Evolutionary conservation across 2,113 vertebrate species (phyloP), one percentile per base, ranked within the genome.

Genomic region (Jaculus jaculus): DNA sequence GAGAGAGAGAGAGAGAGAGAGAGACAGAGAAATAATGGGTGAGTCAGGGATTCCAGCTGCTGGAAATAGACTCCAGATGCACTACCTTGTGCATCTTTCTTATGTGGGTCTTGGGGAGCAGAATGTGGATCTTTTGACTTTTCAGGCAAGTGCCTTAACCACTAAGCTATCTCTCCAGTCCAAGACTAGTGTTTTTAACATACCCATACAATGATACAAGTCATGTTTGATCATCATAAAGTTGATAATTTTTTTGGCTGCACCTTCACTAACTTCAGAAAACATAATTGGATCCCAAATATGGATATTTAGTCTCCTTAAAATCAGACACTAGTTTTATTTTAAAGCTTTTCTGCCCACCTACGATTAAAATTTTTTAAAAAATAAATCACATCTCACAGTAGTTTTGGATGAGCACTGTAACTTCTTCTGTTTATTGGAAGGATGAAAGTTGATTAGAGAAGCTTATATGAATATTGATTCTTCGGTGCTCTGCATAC

Each of bases 301-400:
- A 87, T 91, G 4, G 66, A 82, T 18, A 93, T 79, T 90, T 54
- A 54, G 54, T 54, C 54, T 54, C 54, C 54, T 54, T 54, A 54
- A 12, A 54, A 54, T 54, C 54, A 54, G n/a, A 72, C 1, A 8
- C 6, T 21, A 73, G 24, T 51, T 84, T 84, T 32, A 73, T 69
- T 93, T 93, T 87, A 69, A 87, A 42, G 69, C 61, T 82, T 78
- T 82, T 82, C 73, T 92, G 7, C 13, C 47, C n/a, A 80, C 80
- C 5, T 66, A 68, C 15, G 92, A 60, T 81, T 89, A 94, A 72
- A 92, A 91, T 72, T 90, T 95, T 10, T 9, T 32, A 94, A 84
- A 47, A 94, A 84, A n/a, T n/a, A n/a, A 60, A 58, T 63, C 0
- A 5, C 72, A 73, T 78, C 23, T 84, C 26, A 11, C 47, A 71